These are phyloP conservation scores for Drosophila paulistorum DNA, from an alignment of 1,140 invertebrate species.

Conservation along the genomic window DNA sequence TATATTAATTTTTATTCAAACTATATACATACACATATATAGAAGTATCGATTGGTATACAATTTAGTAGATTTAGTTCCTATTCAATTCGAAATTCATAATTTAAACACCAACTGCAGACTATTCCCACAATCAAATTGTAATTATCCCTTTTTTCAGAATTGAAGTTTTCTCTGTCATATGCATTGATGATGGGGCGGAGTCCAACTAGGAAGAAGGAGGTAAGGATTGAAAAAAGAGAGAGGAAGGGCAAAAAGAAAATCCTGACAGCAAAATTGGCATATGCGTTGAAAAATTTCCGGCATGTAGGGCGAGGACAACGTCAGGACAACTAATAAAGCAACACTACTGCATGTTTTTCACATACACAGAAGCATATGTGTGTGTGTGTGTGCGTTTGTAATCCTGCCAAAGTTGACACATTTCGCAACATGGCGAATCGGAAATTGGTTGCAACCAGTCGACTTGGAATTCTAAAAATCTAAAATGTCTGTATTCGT, in stretches of 20 bases:
- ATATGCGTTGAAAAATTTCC: slow-evolving; percentile 75
- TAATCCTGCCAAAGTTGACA: slow-evolving; percentile 75
- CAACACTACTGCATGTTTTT: slow-evolving; percentile 26
- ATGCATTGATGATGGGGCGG: slow-evolving; percentile 40
- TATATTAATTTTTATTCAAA: too few relatives aligned
- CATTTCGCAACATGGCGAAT: slow-evolving; percentile 70
- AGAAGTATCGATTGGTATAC: not conserved
- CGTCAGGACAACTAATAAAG: slow-evolving; percentile 64
- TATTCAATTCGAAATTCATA: slow-evolving; percentile 31
- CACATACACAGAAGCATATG: not conserved
- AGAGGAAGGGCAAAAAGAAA: slow-evolving; percentile 49
- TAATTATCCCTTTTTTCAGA: slow-evolving; percentile 59
- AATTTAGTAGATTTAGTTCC: not conserved
- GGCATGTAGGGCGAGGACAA: slow-evolving; percentile 31
- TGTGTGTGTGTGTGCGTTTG: slow-evolving; percentile 40
- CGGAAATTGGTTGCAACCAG: slow-evolving; percentile 69
- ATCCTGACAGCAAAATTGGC: slow-evolving; percentile 69
- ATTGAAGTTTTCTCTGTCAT: slow-evolving; percentile 6
- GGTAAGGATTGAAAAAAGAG: not conserved
- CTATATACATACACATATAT: too few relatives aligned
- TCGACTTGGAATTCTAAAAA: slow-evolving; percentile 41
- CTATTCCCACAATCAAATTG: slow-evolving; percentile 64
- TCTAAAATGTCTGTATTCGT: slow-evolving; percentile 1
- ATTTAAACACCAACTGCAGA: slow-evolving; percentile 51
- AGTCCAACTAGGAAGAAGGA: not conserved